Evolutionary conservation across 2,113 vertebrate species (phyloP).

Genomic region (Alethe castanea): DNA sequence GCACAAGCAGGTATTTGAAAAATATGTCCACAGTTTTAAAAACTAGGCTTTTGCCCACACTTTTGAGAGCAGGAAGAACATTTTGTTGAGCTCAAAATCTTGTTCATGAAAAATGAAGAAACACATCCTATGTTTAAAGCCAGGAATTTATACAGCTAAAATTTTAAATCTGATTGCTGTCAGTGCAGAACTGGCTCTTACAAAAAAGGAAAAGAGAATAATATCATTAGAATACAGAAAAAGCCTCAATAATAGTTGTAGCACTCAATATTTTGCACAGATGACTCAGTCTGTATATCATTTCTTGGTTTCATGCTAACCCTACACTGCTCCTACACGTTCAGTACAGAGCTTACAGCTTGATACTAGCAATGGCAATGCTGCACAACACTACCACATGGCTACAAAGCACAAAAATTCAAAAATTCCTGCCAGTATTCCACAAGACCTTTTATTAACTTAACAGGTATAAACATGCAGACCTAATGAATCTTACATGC

Average conservation of each 20-base stretch:
- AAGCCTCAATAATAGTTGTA: neutral
- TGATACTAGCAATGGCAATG: neutral
- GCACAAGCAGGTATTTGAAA: neutral
- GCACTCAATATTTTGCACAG: neutral
- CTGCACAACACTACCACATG: neutral
- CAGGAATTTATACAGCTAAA: neutral
- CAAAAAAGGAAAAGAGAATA: neutral
- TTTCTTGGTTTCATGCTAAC: neutral
- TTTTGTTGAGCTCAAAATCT: neutral
- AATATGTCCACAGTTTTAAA: neutral
- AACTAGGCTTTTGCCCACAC: neutral
- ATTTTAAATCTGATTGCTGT: neutral
- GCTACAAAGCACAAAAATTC: neutral
- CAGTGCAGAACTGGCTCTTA: neutral
- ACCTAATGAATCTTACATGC: neutral
- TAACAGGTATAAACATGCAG: neutral
- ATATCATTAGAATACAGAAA: neutral
- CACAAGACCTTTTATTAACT: neutral
- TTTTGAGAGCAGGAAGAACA: neutral
- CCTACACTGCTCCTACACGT: neutral
- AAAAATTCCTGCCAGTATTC: neutral
- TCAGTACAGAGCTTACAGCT: neutral
- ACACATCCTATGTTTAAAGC: neutral
- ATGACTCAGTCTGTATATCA: neutral
- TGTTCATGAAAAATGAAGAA: neutral